Conservation (phyloP, 2,888 invertebrate genomes). For the Polyommatus icarus region DNA sequence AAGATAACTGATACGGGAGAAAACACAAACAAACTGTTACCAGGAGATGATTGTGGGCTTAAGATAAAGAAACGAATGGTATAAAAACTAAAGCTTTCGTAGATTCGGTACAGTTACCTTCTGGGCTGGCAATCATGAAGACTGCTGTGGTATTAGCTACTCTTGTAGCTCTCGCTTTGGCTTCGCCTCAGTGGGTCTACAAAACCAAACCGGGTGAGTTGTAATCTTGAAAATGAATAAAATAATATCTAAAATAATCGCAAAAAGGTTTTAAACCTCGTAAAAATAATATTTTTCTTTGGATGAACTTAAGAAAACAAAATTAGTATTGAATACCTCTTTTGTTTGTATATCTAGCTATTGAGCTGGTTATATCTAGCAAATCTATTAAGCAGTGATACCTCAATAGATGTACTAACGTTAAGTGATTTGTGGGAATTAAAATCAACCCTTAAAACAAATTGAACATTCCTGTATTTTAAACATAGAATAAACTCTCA, state of each 20-base stretch:
- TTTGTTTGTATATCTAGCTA: too few relatives aligned
- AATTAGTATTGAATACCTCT: too few relatives aligned
- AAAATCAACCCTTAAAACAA: background rate
- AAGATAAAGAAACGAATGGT: constrained; percentile 43
- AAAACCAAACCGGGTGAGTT: constrained; percentile 45
- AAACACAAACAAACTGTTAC: constrained; percentile 39
- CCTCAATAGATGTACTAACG: too few relatives aligned
- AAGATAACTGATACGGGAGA: constrained; percentile 38
- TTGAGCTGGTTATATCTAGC: too few relatives aligned
- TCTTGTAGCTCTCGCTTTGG: constrained; percentile 62
- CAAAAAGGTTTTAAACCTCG: background rate
- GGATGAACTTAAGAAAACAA: too few relatives aligned
- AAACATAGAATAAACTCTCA: background rate
- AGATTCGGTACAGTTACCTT: constrained; percentile 58
- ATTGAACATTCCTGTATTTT: background rate
- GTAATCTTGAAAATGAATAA: background rate
- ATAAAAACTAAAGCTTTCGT: constrained; percentile 42
- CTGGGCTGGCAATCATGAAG: constrained; percentile 65
- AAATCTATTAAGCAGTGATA: too few relatives aligned
- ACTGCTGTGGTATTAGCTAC: constrained; percentile 69
- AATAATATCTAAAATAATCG: background rate
- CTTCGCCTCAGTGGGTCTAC: constrained; percentile 45
- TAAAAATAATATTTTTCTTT: background rate
- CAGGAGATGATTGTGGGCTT: constrained; percentile 34
- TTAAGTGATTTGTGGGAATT: too few relatives aligned